Conservation (phyloP, 2,797 vertebrate species). For the Poeciliopsis infans region DNA sequence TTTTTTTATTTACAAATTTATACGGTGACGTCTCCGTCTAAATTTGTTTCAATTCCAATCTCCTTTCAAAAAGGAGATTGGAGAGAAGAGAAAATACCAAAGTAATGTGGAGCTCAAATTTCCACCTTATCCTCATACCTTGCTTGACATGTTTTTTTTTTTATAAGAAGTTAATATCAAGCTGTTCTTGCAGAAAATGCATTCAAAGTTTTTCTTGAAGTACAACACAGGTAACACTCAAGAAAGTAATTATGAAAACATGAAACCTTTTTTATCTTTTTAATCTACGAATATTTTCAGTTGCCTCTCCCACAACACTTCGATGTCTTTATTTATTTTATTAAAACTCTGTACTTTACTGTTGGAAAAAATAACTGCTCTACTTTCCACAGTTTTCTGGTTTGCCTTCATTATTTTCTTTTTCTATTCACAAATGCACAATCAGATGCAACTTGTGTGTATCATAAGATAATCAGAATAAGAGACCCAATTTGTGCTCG, state of each 20-base stretch:
- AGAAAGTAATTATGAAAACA: neutral
- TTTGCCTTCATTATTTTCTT: too few species aligned
- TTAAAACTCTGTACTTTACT: neutral
- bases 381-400: neutral
- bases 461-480: neutral
- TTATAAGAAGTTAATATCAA: neutral
- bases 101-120: neutral
- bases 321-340: neutral
- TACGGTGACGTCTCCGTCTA: too few species aligned
- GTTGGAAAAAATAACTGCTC: neutral
- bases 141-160: neutral
- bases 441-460: constrained; percentile 10
- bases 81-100: neutral
- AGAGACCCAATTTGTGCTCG: constrained; percentile 20
- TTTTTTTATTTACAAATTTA: too few species aligned
- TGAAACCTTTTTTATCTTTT: neutral
- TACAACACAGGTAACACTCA: neutral
- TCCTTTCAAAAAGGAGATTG: neutral
- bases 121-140: neutral
- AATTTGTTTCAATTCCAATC: too few species aligned
- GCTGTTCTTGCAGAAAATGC: neutral
- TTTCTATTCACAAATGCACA: neutral
- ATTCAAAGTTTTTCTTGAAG: neutral
- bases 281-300: neutral
- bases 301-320: neutral